Evolutionary conservation across 2,113 vertebrate genomes (phyloP).

Genomic region (Gulo gulo): DNA sequence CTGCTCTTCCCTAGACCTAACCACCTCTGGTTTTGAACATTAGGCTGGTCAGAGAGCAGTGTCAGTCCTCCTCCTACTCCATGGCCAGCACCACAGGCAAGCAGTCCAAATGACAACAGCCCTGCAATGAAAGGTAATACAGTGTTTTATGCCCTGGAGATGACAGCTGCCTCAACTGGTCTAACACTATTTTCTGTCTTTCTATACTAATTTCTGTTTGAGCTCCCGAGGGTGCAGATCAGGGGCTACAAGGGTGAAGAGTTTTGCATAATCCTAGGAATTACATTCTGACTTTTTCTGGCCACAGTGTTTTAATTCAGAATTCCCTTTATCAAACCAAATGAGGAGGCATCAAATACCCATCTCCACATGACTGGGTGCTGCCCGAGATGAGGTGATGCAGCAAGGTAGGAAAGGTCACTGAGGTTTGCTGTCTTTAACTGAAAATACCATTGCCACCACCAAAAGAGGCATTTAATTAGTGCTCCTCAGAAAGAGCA

Average conservation of each 20-base stretch:
- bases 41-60: constrained; percentile 85
- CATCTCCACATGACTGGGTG: neutral
- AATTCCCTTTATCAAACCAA: neutral
- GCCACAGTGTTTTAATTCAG: neutral
- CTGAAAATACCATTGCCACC: neutral
- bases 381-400: neutral
- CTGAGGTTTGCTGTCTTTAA: neutral
- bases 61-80: constrained; percentile 67
- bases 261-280: neutral
- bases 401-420: neutral
- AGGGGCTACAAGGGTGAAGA: neutral
- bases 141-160: neutral
- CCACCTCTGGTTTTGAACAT: constrained; percentile 72
- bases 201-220: neutral
- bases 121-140: constrained; percentile 83
- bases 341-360: neutral
- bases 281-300: constrained; percentile 1
- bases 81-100: constrained; percentile 80
- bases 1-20: constrained; percentile 23
- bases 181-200: neutral
- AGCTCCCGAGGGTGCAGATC: neutral
- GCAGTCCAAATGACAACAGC: constrained; percentile 78
- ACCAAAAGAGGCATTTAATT: neutral
- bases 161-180: neutral
- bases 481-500: neutral